phyloP scores from a whole-genome alignment of 2,888 invertebrate genomes.

The Dynastes hyllus region DNA sequence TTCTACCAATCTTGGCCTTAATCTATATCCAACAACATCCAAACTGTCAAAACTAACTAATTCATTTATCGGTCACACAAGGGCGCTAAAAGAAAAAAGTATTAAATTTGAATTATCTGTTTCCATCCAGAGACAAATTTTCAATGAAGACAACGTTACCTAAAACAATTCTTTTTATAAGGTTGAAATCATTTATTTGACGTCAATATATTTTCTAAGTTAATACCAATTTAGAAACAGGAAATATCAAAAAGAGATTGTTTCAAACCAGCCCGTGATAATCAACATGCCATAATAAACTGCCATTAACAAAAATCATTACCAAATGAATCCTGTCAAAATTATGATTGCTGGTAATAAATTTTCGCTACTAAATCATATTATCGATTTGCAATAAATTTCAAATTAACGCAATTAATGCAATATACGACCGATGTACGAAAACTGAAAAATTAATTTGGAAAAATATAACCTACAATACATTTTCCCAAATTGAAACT shows the following conservation, averaged over 20 bases:
- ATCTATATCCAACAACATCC: no score
- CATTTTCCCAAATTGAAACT: slow-evolving; percentile 2
- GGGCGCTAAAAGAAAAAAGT: no score
- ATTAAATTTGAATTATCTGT: no score
- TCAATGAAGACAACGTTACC: no score
- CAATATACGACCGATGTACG: neutral
- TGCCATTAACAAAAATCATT: slow-evolving; percentile 17
- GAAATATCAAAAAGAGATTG: neutral
- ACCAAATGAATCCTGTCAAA: slow-evolving; percentile 19
- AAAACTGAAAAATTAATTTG: slow-evolving; percentile 12
- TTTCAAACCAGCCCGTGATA: neutral
- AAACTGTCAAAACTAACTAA: no score
- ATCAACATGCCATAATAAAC: neutral
- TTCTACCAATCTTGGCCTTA: no score
- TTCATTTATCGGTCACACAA: no score
- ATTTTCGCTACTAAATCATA: neutral
- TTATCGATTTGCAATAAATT: slow-evolving; percentile 16
- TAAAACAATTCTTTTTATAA: no score
- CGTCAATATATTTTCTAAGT: no score
- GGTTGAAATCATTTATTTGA: no score
- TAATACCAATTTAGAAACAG: no score
- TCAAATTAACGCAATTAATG: slow-evolving; percentile 20
- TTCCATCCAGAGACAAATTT: no score
- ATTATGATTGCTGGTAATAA: slow-evolving; percentile 19
- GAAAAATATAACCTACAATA: slow-evolving; percentile 1